Percentiles rank a stretch among this genome's conserved stretches.
Conservation (phyloP, 2,113 vertebrate genomes). For the Speoplatyrhinus poulsoni region DNA sequence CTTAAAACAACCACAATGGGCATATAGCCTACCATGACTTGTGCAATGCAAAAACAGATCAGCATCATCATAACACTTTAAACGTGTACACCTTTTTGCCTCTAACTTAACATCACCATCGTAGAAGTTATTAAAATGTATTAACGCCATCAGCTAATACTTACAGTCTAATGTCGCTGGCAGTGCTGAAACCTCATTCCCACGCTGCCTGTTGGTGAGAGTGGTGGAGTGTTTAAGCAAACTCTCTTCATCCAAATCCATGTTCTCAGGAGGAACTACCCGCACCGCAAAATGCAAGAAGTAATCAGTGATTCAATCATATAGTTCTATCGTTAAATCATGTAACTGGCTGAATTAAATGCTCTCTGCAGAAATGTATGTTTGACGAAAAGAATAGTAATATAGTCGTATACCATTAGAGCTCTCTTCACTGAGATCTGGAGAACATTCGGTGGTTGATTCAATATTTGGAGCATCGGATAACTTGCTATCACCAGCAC, state of each 20-base stretch:
- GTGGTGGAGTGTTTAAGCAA: conserved; percentile 83
- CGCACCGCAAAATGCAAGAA: background rate
- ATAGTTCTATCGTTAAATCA: no score
- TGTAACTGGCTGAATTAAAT: no score
- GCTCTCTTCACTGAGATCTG: conserved; percentile 35
- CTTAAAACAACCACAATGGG: background rate
- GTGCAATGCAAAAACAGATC: background rate
- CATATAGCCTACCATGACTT: background rate
- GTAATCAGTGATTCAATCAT: background rate
- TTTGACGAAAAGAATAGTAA: background rate
- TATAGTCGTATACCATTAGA: conserved; percentile 31
- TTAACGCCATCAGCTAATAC: conserved; percentile 13
- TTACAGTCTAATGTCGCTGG: conserved; percentile 91
- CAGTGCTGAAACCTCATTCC: conserved; percentile 88
- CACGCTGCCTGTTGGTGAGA: conserved; percentile 92
- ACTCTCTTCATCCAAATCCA: conserved; percentile 59
- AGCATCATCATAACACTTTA: background rate
- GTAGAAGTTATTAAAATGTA: no score
- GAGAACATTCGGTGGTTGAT: conserved; percentile 7
- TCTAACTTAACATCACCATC: no score
- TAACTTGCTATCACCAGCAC: conserved; percentile 42
- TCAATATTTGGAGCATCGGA: conserved; percentile 30
- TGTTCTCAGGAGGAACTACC: conserved; percentile 39
- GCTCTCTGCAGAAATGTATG: no score
- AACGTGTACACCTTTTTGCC: no score